Percentiles rank a stretch among this genome's conserved stretches.
Conservation (phyloP, 2,113 vertebrate species). For the Sapajus apella region DNA sequence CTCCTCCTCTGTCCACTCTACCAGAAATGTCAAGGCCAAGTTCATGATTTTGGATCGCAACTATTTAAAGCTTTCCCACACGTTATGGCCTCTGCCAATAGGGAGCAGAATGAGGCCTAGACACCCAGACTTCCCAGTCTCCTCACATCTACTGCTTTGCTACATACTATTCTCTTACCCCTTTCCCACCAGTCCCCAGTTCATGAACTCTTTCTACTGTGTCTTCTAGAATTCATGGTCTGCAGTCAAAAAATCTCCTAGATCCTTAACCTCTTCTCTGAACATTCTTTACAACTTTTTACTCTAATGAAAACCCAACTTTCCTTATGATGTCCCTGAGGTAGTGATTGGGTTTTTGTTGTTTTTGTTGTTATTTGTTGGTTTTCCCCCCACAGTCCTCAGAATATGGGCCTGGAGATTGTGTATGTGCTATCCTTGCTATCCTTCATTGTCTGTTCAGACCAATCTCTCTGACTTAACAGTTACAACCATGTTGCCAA, state of each 20-base stretch:
- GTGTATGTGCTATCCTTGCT: neutral
- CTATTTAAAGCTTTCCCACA: neutral
- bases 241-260: neutral
- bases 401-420: neutral
- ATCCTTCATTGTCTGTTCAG: neutral
- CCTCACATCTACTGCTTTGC: neutral
- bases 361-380: neutral
- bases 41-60: neutral
- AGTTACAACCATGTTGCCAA: neutral
- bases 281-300: neutral
- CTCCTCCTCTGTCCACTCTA: neutral
- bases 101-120: neutral
- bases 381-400: neutral
- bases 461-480: neutral
- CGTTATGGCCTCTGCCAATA: neutral
- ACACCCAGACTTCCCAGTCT: neutral
- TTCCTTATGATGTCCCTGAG: neutral
- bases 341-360: neutral
- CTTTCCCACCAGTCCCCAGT: neutral
- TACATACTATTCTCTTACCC: neutral
- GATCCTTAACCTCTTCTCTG: neutral
- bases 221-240: neutral
- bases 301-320: neutral
- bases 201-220: neutral
- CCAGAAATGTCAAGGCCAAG: neutral